These are phyloP conservation scores for Pelmatolapia mariae DNA, from an alignment of 2,113 vertebrate genomes.

Conservation along the genomic window DNA sequence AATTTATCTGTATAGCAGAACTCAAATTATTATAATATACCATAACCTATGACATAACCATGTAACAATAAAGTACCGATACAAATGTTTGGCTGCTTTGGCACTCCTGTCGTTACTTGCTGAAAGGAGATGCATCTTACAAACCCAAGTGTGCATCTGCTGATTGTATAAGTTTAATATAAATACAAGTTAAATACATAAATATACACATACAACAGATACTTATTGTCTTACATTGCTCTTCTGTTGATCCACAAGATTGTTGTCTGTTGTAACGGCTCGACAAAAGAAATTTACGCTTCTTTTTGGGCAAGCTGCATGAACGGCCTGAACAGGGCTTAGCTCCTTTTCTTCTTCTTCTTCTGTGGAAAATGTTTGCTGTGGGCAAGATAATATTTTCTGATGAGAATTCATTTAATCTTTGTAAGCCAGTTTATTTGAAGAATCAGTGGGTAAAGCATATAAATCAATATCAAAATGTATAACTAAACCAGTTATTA, in stretches of 20 bases:
- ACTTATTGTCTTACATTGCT: background rate
- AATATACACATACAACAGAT: background rate
- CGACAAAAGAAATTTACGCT: background rate
- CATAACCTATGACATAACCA: background rate
- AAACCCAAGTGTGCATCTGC: background rate
- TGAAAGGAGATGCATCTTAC: background rate
- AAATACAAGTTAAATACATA: background rate
- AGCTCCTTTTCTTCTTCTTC: background rate
- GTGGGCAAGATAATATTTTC: background rate
- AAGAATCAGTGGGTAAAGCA: background rate
- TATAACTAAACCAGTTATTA: background rate
- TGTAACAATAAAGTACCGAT: background rate
- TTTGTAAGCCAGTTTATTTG: background rate
- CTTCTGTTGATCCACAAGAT: background rate
- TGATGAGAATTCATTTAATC: background rate
- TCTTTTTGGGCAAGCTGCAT: background rate
- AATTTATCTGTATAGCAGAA: background rate
- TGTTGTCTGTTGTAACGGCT: background rate
- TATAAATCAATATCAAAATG: background rate
- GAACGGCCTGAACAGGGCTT: background rate
- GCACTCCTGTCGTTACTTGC: background rate
- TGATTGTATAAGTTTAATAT: background rate
- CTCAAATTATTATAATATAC: background rate
- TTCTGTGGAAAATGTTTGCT: background rate
- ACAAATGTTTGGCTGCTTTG: background rate